Evolutionary conservation across 2,113 vertebrate genomes (phyloP).

Genomic region (Acrocephalus arundinaceus): DNA sequence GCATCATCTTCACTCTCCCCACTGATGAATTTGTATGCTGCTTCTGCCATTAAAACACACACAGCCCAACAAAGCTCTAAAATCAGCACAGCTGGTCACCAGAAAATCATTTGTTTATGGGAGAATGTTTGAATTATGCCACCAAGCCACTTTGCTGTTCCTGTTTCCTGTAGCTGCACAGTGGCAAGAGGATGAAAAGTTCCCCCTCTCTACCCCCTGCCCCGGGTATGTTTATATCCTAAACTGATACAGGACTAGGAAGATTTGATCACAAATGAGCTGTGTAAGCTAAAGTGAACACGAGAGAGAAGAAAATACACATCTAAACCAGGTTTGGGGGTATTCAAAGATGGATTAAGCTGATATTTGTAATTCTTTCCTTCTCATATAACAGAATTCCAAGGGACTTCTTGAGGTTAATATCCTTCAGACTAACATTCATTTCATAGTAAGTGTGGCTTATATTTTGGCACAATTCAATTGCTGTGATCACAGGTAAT

Average conservation of each 20-base stretch:
- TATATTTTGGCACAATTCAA: background rate
- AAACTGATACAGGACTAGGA: background rate
- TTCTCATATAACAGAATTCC: background rate
- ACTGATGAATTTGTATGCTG: background rate
- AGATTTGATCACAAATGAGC: background rate
- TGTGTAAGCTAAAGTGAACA: background rate
- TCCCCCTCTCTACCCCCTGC: background rate
- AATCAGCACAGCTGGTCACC: conserved; percentile 14
- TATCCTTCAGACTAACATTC: background rate
- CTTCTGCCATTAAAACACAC: conserved; percentile 65
- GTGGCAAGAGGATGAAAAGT: background rate
- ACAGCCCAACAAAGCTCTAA: background rate
- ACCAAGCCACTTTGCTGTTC: background rate
- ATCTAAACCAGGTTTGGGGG: background rate
- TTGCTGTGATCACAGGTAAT: background rate
- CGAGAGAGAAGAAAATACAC: background rate
- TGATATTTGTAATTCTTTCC: background rate
- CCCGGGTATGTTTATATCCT: background rate
- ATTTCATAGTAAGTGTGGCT: background rate
- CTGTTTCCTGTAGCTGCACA: background rate
- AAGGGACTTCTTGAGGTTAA: background rate
- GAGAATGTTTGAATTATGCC: background rate
- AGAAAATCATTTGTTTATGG: background rate
- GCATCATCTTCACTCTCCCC: conserved; percentile 22
- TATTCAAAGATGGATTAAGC: background rate